Evolutionary conservation across 35 echinoderm and acorn worm genomes (phyloP), one percentile per base, ranked within the genome.

Genomic region (Strongylocentrotus purpuratus): DNA sequence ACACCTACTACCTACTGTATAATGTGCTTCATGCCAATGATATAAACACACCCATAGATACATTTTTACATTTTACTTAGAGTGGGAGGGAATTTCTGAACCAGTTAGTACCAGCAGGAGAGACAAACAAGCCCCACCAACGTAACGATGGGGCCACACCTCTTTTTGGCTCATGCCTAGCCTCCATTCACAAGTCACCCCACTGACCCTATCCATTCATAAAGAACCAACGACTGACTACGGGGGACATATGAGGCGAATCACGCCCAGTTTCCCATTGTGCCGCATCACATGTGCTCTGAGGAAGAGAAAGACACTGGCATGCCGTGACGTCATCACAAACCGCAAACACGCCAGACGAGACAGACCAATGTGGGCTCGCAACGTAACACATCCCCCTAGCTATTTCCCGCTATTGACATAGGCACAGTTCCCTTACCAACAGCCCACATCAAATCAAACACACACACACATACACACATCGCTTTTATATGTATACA

Each of bases 401-500:
- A 59, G 52, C 52, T 59, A 28, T n/a, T 78, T 78, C 65, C 65
- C 65, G 65, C 65, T 78, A 78, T 78, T 78, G 65, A 78, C 65
- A 78, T 28, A 78, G 20, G 20, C 65, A 78, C 28, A 78, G 65
- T n/a, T 78, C 65, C 65, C 65, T 78, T 78, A 78, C 65, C 65
- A 78, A 78, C 65, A 78, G 65, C 65, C 65, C 25, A 78, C 65
- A 78, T 78, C 65, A 78, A 78, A 78, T 78, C 65, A 78, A 78
- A 78, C 65, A 78, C 65, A 78, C 65, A 78, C 25, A 70, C 48
- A 50, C 50, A 55, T 15, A 55, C 10, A 55, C 50, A 13, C 50
- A 14, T 41, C 35, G 0, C 35, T 41, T 41, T 41, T 41, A 41
- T 41, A 41, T 41, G 10, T 55, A 55, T 55, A 55, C 50, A 55